Evolutionary conservation across 2,797 vertebrate genomes (phyloP), one percentile per base, ranked within the genome.

Genomic region (Crypturellus tataupa): DNA sequence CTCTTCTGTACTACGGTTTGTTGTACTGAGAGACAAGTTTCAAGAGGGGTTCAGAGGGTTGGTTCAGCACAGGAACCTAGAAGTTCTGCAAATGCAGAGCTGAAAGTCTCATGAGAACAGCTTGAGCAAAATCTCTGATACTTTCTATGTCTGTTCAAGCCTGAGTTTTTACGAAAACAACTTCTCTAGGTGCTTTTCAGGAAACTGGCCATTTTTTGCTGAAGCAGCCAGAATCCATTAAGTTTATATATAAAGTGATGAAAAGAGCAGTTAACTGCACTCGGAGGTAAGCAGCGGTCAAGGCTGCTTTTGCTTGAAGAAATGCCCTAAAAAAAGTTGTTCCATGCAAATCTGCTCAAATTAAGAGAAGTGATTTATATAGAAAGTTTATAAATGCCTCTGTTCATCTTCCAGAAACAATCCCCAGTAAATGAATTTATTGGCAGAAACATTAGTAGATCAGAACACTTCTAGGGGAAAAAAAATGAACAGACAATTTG

Each of bases 21-120:
- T 91, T 95, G 85, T 88, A 94, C 86, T 87, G 89, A 84, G 82
- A 91, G 39, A 82, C 70, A 93, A 68, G 59, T 73, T 95, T 96
- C 85, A 94, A 83, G 94, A 89, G 73, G 14, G 0, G 2, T 56
- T 90, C 46, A 83, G 76, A 80, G 27, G 40, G 72, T 89, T 89
- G 29, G 47, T 64, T 93, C 63, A 70, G 39, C 35, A 70, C 31
- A 60, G 63, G 19, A 89, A 84, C 59, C 42, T 44, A 67, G 10
- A 91, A 80, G 73, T 29, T 81, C 55, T 91, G 79, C 85, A 93
- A 60, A 93, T 6, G 80, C 33, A 92, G 64, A 72, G n/a, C 35
- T 58, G 14, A 6, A 82, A 81, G 6, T 55, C 85, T 67, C 6
- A 0, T 64, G 80, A 85, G 68, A 80, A 39, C 6, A 73, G 44